Percentiles rank a stretch among this genome's conserved stretches.
These are phyloP conservation scores for Manduca sexta DNA, from an alignment of 1,140 invertebrate genomes.

Conservation along the genomic window DNA sequence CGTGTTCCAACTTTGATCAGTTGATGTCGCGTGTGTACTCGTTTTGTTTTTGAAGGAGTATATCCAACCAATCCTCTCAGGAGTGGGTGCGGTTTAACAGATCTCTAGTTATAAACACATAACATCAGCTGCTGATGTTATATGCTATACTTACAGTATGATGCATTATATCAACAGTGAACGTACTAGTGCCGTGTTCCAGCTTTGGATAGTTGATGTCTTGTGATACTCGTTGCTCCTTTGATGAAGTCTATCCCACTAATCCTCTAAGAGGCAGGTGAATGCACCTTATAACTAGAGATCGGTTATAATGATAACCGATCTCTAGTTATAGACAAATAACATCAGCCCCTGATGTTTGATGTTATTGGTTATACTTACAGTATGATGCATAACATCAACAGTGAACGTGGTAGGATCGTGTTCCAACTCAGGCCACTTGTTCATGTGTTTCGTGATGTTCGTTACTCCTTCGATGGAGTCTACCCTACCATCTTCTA, in stretches of 20 bases:
- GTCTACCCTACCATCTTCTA: conserved; percentile 21
- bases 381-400: conserved; percentile 48
- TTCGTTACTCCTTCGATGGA: conserved; percentile 18
- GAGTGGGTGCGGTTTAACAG: conserved; percentile 24
- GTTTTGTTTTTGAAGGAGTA: conserved; percentile 19
- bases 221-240: conserved; percentile 28
- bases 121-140: too few relatives aligned
- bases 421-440: conserved; percentile 47
- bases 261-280: conserved; percentile 20
- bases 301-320: conserved; percentile 26
- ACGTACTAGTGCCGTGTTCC: conserved; percentile 46
- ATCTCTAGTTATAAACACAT: too few relatives aligned
- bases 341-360: too few relatives aligned
- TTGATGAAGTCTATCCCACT: conserved; percentile 15
- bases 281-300: too few relatives aligned
- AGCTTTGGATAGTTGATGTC: conserved; percentile 38
- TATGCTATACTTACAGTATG: conserved; percentile 43
- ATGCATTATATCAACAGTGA: conserved; percentile 49
- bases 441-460: conserved; percentile 29
- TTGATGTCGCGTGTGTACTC: conserved; percentile 29
- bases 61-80: conserved; percentile 16
- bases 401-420: conserved; percentile 48
- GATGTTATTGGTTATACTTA: conserved; percentile 40
- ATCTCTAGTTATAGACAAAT: too few relatives aligned
- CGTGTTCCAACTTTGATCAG: conserved; percentile 48